phyloP scores from a whole-genome alignment of 2,888 invertebrate species.

The Melolontha melolontha region DNA sequence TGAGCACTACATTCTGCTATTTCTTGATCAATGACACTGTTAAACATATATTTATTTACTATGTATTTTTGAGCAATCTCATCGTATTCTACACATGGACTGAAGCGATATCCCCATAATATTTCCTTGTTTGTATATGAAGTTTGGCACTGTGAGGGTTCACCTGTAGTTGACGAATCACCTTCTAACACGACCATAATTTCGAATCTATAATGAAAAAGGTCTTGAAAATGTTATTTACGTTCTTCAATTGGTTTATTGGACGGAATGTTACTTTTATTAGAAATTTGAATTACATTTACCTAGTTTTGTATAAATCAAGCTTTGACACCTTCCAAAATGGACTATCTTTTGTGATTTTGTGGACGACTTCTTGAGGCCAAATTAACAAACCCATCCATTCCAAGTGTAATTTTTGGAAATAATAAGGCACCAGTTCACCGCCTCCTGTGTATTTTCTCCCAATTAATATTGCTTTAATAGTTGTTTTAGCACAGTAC shows the following conservation, averaged over 20 bases:
- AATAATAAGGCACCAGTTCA: slow-evolving; percentile 78
- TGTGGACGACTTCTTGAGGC: slow-evolving; percentile 90
- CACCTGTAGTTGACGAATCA: slow-evolving; percentile 81
- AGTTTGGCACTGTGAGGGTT: slow-evolving; percentile 78
- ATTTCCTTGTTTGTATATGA: slow-evolving; percentile 86
- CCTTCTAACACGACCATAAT: slow-evolving; percentile 86
- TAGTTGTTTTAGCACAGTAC: slow-evolving; percentile 69
- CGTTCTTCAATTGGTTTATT: too few species aligned
- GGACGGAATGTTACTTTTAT: too few species aligned
- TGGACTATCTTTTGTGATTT: slow-evolving; percentile 82
- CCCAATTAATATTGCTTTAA: slow-evolving; percentile 77
- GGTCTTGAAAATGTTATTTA: background rate
- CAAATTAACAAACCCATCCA: slow-evolving; percentile 78
- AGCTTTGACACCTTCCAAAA: slow-evolving; percentile 81
- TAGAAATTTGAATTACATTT: background rate
- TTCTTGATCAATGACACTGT: slow-evolving; percentile 74
- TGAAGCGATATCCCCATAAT: slow-evolving; percentile 85
- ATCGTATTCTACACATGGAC: slow-evolving; percentile 67
- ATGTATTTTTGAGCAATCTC: slow-evolving; percentile 70
- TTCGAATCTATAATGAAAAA: slow-evolving; percentile 73
- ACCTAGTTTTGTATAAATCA: slow-evolving; percentile 75
- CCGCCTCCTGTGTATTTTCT: slow-evolving; percentile 71
- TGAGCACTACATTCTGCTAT: slow-evolving; percentile 88
- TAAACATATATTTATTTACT: slow-evolving; percentile 74
- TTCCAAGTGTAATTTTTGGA: slow-evolving; percentile 75